A percentile compares a stretch with the other conserved stretches of the same genome.
Evolutionary conservation across 2,113 vertebrate species (phyloP).

Genomic region (Catharus fuscescens): DNA sequence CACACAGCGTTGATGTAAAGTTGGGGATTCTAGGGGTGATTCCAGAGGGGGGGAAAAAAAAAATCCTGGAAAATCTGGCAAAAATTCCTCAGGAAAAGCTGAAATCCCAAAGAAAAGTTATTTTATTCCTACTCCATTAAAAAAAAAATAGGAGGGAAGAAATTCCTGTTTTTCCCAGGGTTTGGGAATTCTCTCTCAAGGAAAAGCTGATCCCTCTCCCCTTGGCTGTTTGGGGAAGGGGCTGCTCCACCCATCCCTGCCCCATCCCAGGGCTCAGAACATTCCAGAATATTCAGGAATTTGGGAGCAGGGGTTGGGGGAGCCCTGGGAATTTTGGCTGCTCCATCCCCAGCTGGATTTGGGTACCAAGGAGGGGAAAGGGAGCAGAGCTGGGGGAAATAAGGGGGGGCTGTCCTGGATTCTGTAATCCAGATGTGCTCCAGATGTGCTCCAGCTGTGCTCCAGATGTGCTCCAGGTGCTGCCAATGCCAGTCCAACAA

Average conservation of each 20-base stretch:
- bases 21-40: accelerated
- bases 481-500: background rate
- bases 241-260: background rate
- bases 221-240: background rate
- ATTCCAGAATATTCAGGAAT: background rate
- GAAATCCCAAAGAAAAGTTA: too few species aligned
- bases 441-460: background rate
- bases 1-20: accelerated
- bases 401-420: background rate
- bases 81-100: background rate
- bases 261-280: background rate
- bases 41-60: background rate
- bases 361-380: background rate
- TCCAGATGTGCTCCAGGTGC: background rate
- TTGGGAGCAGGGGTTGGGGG: background rate
- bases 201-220: background rate
- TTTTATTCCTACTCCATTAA: background rate
- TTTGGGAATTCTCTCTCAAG: background rate
- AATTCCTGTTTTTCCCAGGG: accelerated
- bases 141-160: background rate
- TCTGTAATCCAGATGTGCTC: background rate
- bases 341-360: background rate
- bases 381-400: background rate
- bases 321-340: background rate
- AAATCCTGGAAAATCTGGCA: accelerated